Base-by-base conservation (phyloP, 2,888 invertebrate genomes). In the Sarcophaga caerulescens region DNA sequence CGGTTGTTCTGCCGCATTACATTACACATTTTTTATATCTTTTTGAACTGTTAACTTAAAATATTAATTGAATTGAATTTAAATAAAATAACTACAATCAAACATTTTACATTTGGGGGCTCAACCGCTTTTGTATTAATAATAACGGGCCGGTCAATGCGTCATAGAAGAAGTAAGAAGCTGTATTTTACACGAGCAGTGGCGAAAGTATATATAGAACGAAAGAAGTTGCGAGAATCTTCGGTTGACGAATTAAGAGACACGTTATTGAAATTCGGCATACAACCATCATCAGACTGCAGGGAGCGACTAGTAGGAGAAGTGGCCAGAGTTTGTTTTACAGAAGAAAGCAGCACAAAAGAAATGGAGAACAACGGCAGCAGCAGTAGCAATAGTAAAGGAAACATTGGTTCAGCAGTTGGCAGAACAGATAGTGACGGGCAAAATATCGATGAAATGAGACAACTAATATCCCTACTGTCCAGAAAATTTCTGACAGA, bases 121-220 rank as follows among this genome's bases (percentile, higher is more conserved):
- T 35, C 35, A 35, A 6, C 35, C 35, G 35, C 35, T 35, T 35
- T 35, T 6, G 2, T 6, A 35, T 35, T 35, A 35, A 35, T 6
- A 35, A 35, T 35, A 35, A 35, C 6, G 35, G 6, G 35, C 35
- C 35, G 6, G 44, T 35, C 35, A 35, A 35, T 35, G 35, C 35
- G 35, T 35, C 35, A 35, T 19, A 23, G 23, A 47, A 69, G 14
- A n/a, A 21, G 4, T 14, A 35, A 23, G 5, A n/a, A 17, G 21
- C 35, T 19, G n/a, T 52, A 57, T 52, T 69, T 69, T 47, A 69
- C 47, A 44, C 69, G 21, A 44, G 35, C 57, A 23, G 47, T 69
- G 60, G 79, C 79, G 47, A 52, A 65, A 23, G 57, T 17, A 0
- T 14, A 17, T 57, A 57, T 17, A 17, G 25, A 57, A 12, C 1